phyloP scores from a whole-genome alignment of 2,113 vertebrate species.

The Seriola aureovittata region DNA sequence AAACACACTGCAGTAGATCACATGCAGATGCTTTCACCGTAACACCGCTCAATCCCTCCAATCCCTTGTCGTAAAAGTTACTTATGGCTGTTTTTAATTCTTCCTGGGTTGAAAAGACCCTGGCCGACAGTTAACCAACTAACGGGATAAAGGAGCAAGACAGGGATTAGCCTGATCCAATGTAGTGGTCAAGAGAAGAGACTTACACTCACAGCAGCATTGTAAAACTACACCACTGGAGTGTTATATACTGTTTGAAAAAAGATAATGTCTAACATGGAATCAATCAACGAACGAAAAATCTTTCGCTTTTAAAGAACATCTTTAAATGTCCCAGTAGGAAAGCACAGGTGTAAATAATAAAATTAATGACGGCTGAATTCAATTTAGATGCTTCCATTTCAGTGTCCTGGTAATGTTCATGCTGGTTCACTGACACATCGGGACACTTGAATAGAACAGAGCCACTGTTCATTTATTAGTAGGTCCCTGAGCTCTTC shows the following conservation, averaged over 20 bases:
- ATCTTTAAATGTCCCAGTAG: background rate
- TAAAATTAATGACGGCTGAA: background rate
- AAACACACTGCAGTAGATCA: conserved; percentile 60
- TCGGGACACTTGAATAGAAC: too few species aligned
- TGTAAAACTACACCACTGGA: conserved; percentile 41
- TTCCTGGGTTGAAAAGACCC: conserved; percentile 57
- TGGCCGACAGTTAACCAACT: conserved; percentile 72
- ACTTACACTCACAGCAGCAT: background rate
- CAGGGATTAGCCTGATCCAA: conserved; percentile 46
- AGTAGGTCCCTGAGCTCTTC: too few species aligned
- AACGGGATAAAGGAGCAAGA: conserved; percentile 45
- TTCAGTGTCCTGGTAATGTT: background rate
- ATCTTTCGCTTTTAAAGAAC: background rate
- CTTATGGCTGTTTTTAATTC: conserved; percentile 77
- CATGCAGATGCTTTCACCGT: conserved; percentile 53
- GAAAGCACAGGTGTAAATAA: background rate
- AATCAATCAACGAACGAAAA: background rate
- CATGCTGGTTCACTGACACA: too few species aligned
- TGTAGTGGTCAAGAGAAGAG: background rate
- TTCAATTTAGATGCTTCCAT: background rate
- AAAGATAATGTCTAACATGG: background rate
- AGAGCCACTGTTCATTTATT: too few species aligned
- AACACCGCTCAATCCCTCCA: conserved; percentile 43
- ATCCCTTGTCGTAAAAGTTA: conserved; percentile 80
- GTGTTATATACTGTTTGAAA: conserved; percentile 10